Base-by-base conservation (phyloP, 2,113 vertebrate genomes). In the Chionomys nivalis region DNA sequence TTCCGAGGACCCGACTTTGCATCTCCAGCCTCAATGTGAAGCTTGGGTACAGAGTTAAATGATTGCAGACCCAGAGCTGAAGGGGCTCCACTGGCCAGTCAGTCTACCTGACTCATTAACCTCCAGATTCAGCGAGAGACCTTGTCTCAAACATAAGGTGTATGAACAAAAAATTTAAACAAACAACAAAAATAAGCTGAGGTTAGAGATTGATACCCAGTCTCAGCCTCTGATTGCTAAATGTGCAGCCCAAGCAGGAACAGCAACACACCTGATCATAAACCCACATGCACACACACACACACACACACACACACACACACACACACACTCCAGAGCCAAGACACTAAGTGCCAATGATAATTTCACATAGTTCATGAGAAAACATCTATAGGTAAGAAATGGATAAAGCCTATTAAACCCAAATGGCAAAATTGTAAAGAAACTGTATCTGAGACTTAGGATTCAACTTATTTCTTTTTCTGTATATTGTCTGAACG, bases 401-500 rank as follows among this genome's bases (percentile, higher is more conserved):
- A 93, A 55, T 77, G 12, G 77, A 61, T 73, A 95, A 89, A 77
- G 14, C 8, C 55, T 87, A 16, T 65, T 72, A 33, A 5, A 58
- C n/a, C 21, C 78, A 58, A 66, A 87, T 91, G 73, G 6, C 66
- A 63, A 61, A 73, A 83, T 75, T 76, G 3, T 73, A 66, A 55
- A 86, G 16, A 42, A 1, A 92, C 58, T 47, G 39, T 70, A 33
- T 83, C 28, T 72, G 33, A 89, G 52, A 52, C 33, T 92, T 85
- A 88, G 19, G 24, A 86, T 66, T 70, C 16, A 26, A 36, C 85
- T 93, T 72, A 65, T 86, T 89, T 73, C n/a, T 88, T 85, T n/a
- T 87, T 79, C 58, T 16, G 42, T 55, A 47, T 7, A 36, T 93
- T 93, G 78, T 77, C 77, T 93, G 75, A 93, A 77, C 92, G 31